Base-by-base conservation (phyloP, 2,797 vertebrate species). In the Rhodeus uyekii region DNA sequence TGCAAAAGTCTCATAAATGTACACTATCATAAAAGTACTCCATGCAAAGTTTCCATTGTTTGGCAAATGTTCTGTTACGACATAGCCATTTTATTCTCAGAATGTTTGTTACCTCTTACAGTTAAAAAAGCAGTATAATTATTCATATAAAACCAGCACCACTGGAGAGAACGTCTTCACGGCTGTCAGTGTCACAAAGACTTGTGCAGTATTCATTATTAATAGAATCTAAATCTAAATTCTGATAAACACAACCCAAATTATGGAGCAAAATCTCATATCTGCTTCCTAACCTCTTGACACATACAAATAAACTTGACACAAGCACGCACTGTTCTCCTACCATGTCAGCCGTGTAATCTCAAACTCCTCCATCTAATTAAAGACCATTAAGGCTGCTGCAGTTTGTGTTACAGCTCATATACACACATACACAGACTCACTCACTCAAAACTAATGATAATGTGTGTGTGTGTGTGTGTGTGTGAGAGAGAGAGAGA, bases 301-400 rank as follows among this genome's bases (percentile, higher is more conserved):
- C 72, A 76, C 48, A 24, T 34, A 38, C 38, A 46, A 76, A 82
- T 58, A 82, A 82, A 68, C 72, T 76, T 76, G 80, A 82, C 81
- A 81, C 80, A 58, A 60, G 50, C 81, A 69, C 8, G 48, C 38
- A 55, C 38, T 68, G 73, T 58, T 76, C 81, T 60, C 38, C 73
- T 27, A 58, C 6, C 39, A 82, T 82, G 81, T 82, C 81, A 82
- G 64, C 27, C 64, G 50, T 76, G 63, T 76, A 82, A 82, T 82
- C 81, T 76, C 81, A 76, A 42, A 68, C 81, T 76, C 73, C 81
- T 82, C 81, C 29, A 68, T 82, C 81, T 82, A 82, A 82, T 82
- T 82, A 82, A 82, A 82, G 73, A 82, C 81, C 81, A 82, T 82
- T 82, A 82, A 68, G 53, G 38, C 50, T 82, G 81, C 81, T 69